phyloP scores from a whole-genome alignment of 2,888 invertebrate genomes.

The Stenichneumon culpator region DNA sequence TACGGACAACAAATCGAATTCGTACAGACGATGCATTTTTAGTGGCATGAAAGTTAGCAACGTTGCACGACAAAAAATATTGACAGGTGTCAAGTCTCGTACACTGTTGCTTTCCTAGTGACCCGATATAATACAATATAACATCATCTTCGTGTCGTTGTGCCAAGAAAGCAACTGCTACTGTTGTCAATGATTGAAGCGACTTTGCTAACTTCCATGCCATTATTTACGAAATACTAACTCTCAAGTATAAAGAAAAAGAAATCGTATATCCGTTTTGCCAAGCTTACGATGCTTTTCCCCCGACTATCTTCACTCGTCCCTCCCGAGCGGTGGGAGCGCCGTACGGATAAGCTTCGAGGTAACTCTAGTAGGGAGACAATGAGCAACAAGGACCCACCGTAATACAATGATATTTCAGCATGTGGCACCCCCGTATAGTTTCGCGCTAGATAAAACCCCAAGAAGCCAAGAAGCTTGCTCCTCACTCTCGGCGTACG shows the following conservation, averaged over 20 bases:
- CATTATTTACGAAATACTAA: background rate
- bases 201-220: too few species aligned
- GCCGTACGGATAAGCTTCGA: constrained; percentile 30
- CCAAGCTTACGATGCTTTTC: background rate
- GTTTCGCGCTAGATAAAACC: constrained; percentile 46
- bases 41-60: too few species aligned
- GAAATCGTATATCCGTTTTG: background rate
- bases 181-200: too few species aligned
- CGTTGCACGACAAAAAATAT: too few species aligned
- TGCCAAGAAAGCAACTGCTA: too few species aligned
- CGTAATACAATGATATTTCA: constrained; percentile 68
- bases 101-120: too few species aligned
- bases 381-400: constrained; percentile 49
- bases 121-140: too few species aligned
- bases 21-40: too few species aligned
- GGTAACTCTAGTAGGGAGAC: constrained; percentile 47
- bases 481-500: constrained; percentile 27
- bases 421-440: constrained; percentile 59
- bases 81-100: too few species aligned
- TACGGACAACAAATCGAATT: too few species aligned
- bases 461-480: constrained; percentile 15
- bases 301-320: constrained; percentile 5
- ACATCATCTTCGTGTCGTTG: too few species aligned
- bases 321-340: background rate
- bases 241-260: background rate